phyloP scores from a whole-genome alignment of 2,113 vertebrate species.

The Rhegmatorhina hoffmannsi region DNA sequence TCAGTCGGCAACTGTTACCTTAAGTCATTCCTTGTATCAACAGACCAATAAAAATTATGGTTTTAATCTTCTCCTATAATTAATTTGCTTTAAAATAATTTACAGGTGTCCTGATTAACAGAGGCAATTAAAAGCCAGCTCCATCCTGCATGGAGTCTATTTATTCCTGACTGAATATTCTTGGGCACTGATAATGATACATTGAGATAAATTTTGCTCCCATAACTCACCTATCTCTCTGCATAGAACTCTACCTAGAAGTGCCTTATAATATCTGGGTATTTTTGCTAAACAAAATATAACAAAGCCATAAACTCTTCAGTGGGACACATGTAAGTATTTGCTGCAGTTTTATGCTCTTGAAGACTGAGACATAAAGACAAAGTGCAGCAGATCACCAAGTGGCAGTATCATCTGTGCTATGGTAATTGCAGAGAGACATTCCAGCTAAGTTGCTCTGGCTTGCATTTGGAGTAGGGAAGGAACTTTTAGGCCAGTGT shows the following conservation, averaged over 20 bases:
- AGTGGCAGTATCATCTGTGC: neutral
- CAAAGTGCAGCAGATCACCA: neutral
- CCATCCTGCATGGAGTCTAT: neutral
- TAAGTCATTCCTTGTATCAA: neutral
- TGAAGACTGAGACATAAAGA: neutral
- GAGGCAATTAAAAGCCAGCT: neutral
- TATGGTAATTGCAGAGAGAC: neutral
- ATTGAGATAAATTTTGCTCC: neutral
- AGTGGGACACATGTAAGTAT: neutral
- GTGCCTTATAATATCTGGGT: neutral
- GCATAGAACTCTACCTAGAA: neutral
- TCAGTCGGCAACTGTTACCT: too few relatives aligned
- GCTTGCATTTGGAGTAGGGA: neutral
- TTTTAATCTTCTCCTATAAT: neutral
- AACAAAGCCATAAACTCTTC: neutral
- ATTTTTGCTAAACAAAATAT: neutral
- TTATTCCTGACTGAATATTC: neutral
- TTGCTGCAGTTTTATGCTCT: neutral
- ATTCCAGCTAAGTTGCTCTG: neutral
- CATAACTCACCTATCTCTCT: neutral
- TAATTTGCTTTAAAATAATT: neutral
- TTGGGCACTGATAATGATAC: neutral
- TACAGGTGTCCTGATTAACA: neutral
- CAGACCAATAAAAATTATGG: neutral
- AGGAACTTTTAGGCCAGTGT: neutral